Base-by-base conservation (phyloP, 2,797 vertebrate species). In the Lerista edwardsae region DNA sequence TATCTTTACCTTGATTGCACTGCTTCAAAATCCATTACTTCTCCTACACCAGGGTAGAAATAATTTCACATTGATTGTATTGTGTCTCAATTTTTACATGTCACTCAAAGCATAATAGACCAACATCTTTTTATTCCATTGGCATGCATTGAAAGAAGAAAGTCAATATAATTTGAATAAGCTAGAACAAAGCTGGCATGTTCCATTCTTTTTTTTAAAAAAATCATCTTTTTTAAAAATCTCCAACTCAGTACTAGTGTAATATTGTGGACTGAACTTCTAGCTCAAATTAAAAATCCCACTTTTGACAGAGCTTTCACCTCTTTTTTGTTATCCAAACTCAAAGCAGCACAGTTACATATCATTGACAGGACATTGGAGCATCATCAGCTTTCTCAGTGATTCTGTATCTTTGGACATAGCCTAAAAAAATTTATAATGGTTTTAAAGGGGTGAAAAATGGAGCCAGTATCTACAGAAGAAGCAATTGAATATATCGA, bases 11-110 rank as follows among this genome's bases (percentile, higher is more conserved):
- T 31, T 89, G 41, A 91, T 90, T 88, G 79, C 21, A 84, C 85
- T 65, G 4, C 77, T 92, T 89, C 75, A 92, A 88, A 93, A 90
- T 84, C 68, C 31, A 85, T 90, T 92, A 86, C 5, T 19, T 88
- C 61, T 90, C 15, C 80, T 87, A 78, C 1, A 75, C 25, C 0
- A 41, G 83, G 47, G 87, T 77, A 89, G 80, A 91, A 75, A 89
- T 55, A 9, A 78, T 82, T 92, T 91, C 69, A 69, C 29, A 62
- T 10, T 80, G 72, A 91, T 87, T 93, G 87, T 84, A 86, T 89
- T 72, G 25, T 80, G 87, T 72, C 4, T 88, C 89, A 91, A 83
- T 6, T 75, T 84, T 31, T 73, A 78, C 41, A 47, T 75, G n/a
- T 83, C 84, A 25, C 23, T 80, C 39, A 93, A n/a, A 39, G 74